These are phyloP conservation scores for Caenorhabditis japonica DNA, from an alignment of 2,888 invertebrate genomes.

Conservation along the genomic window DNA sequence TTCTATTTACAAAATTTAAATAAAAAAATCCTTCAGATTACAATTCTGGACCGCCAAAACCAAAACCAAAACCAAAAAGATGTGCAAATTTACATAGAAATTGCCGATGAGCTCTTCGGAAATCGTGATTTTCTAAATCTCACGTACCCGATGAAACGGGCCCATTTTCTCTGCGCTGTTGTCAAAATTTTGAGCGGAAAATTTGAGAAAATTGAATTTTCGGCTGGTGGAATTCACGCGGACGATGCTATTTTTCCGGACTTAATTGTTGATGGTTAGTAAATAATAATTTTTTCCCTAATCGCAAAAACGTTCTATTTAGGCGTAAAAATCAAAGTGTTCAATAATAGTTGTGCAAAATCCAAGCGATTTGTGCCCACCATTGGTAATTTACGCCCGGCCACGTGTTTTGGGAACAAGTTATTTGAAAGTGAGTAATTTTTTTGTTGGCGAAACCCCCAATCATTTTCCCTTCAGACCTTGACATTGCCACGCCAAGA, in stretches of 20 bases:
- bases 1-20: background rate
- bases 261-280: slow-evolving; percentile 16
- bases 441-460: background rate
- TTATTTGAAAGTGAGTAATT: slow-evolving; percentile 11
- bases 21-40: background rate
- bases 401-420: slow-evolving; percentile 19
- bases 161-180: slow-evolving; percentile 33
- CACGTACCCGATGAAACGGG: slow-evolving; percentile 39
- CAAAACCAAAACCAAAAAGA: too few relatives aligned
- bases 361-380: slow-evolving; percentile 34
- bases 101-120: slow-evolving; percentile 39
- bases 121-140: slow-evolving; percentile 47
- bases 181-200: slow-evolving; percentile 17
- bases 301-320: too few relatives aligned
- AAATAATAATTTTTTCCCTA: too few relatives aligned
- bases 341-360: slow-evolving; percentile 21
- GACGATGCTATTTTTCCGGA: slow-evolving; percentile 30
- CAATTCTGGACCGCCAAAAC: slow-evolving; percentile 4
- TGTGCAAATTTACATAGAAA: slow-evolving; percentile 39
- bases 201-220: slow-evolving; percentile 15
- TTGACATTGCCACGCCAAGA: slow-evolving; percentile 31
- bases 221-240: slow-evolving; percentile 14
- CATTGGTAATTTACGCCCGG: slow-evolving; percentile 46
- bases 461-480: slow-evolving; percentile 1
- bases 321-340: slow-evolving; percentile 27